Evolutionary conservation across 2,797 vertebrate genomes (phyloP).

Genomic region (Eremophila alpestris): DNA sequence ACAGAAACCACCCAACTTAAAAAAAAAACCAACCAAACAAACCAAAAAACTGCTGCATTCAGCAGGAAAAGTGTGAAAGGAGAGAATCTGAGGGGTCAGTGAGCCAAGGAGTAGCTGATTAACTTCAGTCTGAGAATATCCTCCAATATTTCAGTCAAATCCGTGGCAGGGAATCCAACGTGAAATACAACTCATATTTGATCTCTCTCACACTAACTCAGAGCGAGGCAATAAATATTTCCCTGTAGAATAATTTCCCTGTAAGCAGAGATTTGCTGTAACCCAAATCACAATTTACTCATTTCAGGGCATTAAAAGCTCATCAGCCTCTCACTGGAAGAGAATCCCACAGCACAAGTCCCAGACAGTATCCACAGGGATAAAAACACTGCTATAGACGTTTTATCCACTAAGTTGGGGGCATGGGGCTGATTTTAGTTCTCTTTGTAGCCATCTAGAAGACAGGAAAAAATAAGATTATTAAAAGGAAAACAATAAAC

Average conservation of each 20-base stretch:
- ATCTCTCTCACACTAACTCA: neutral
- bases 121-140: neutral
- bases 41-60: neutral
- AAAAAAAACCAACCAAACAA: neutral
- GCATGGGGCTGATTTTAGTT: neutral
- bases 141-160: neutral
- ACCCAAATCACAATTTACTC: conserved; percentile 12
- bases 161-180: neutral
- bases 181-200: conserved; percentile 12
- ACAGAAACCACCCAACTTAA: neutral
- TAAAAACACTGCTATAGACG: neutral
- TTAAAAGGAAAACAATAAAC: conserved; percentile 56
- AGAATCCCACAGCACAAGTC: neutral
- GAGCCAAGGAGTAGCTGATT: neutral
- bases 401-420: neutral
- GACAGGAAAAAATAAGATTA: conserved; percentile 39
- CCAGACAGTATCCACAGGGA: neutral
- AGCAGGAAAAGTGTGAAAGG: neutral
- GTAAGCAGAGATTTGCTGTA: conserved; percentile 31
- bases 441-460: conserved; percentile 7
- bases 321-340: neutral
- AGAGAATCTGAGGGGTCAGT: neutral
- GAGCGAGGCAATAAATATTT: conserved; percentile 33
- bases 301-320: conserved; percentile 6
- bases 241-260: conserved; percentile 10